A percentile compares a stretch with the other conserved stretches of the same genome.
phyloP scores from a whole-genome alignment of 2,888 invertebrate species.

The Invenusta paracnida region DNA sequence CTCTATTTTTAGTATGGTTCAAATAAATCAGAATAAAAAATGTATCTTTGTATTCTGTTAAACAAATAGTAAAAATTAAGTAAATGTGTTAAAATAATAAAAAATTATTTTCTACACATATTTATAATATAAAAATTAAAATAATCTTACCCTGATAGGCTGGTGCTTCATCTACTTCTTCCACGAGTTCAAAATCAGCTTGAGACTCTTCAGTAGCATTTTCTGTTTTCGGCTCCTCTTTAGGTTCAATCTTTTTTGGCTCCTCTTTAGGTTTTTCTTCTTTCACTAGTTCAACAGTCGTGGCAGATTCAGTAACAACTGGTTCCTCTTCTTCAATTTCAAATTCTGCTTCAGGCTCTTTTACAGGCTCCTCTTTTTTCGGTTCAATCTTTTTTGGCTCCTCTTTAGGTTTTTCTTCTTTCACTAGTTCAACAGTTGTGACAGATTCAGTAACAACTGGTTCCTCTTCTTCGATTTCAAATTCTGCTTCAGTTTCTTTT shows the following conservation, averaged over 20 bases:
- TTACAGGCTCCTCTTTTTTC: neutral
- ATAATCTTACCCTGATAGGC: no score
- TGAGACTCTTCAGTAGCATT: neutral
- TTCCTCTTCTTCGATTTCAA: neutral
- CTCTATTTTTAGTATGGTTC: no score
- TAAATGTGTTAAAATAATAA: no score
- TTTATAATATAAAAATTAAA: no score
- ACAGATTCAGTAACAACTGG: neutral
- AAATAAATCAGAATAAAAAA: no score
- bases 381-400: neutral
- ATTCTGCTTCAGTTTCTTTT: neutral
- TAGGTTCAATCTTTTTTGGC: neutral
- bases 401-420: neutral
- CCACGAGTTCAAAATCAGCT: neutral
- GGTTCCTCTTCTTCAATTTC: neutral
- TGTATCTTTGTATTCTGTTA: no score
- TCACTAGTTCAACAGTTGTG: neutral
- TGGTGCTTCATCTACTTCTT: neutral
- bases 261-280: neutral
- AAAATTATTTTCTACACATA: no score
- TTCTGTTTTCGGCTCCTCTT: neutral
- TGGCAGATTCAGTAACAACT: neutral
- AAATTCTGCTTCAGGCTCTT: neutral
- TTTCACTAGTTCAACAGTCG: neutral
- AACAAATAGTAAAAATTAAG: no score